phyloP scores from a whole-genome alignment of 2,888 invertebrate genomes.

The Callyntrura guangdongensis region DNA sequence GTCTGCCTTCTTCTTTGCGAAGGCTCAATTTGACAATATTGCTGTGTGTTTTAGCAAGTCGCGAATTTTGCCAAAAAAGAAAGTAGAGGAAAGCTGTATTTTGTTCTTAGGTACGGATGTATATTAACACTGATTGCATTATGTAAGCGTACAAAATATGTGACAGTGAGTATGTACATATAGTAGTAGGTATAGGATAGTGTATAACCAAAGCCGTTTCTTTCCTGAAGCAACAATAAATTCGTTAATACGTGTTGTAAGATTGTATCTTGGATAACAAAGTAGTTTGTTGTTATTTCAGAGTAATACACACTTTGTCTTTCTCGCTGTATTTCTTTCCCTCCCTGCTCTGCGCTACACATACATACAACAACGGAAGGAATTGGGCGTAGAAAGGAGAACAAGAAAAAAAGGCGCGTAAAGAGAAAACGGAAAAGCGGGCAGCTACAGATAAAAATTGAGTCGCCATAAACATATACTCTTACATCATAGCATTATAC shows the following conservation, averaged over 20 bases:
- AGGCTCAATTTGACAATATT: too few species aligned
- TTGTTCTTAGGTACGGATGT: too few species aligned
- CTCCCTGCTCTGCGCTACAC: neutral
- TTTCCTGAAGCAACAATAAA: constrained; percentile 23
- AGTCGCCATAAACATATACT: constrained; percentile 28
- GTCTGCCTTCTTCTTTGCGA: too few species aligned
- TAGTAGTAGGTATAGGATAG: neutral
- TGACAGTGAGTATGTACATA: neutral
- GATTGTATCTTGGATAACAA: constrained; percentile 57
- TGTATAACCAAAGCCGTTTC: neutral
- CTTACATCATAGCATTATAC: neutral
- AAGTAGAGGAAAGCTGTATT: too few species aligned
- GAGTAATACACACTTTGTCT: too few species aligned
- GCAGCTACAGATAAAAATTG: constrained; percentile 50
- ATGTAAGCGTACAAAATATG: neutral
- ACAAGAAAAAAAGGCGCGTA: constrained; percentile 3
- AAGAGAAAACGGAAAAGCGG: too few species aligned
- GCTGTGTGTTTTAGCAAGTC: too few species aligned
- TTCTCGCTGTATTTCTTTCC: neutral
- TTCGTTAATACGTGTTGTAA: constrained; percentile 31
- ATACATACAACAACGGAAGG: constrained; percentile 28
- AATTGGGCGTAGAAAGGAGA: constrained; percentile 47
- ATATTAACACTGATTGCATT: too few species aligned
- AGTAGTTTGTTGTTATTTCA: constrained; percentile 68
- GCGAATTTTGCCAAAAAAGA: too few species aligned